Conservation (phyloP, 2,888 invertebrate genomes). For the Archaeoteleia sp. region DNA sequence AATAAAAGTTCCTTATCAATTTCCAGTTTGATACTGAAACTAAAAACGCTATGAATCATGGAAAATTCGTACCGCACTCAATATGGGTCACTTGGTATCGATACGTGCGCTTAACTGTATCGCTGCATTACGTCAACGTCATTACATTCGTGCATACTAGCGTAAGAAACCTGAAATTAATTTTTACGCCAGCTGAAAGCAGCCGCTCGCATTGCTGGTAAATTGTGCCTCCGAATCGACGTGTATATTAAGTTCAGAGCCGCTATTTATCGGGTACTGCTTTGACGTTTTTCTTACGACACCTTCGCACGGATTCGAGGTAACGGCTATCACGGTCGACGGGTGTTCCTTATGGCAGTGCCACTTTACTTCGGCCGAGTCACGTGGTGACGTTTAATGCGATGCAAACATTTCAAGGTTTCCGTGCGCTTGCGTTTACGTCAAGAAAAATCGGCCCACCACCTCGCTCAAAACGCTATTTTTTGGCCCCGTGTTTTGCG, state of each 20-base stretch:
- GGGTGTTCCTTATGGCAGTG: conserved; percentile 54
- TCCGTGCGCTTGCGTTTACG: conserved; percentile 22
- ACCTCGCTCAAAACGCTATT: too few relatives aligned
- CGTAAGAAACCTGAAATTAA: conserved; percentile 37
- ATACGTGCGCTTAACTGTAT: conserved; percentile 26
- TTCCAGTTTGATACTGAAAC: not conserved
- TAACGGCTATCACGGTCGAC: conserved; percentile 57
- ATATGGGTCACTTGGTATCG: conserved; percentile 25
- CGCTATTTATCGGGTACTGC: conserved; percentile 35
- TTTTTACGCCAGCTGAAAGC: conserved; percentile 27
- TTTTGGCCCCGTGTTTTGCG: too few relatives aligned
- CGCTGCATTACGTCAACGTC: conserved; percentile 42
- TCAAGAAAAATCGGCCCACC: conserved; percentile 7
- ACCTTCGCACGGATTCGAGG: conserved; percentile 47
- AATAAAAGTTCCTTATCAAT: too few relatives aligned
- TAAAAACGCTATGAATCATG: conserved; percentile 22
- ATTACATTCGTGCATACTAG: conserved; percentile 3
- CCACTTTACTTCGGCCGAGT: conserved; percentile 52
- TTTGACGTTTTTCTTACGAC: conserved; percentile 50
- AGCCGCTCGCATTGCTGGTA: conserved; percentile 21
- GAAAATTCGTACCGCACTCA: conserved; percentile 33
- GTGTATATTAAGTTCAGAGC: conserved; percentile 10
- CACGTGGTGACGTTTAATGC: conserved; percentile 56
- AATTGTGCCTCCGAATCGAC: conserved; percentile 31
- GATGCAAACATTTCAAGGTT: conserved; percentile 61